These are phyloP conservation scores for Dendrocopos noguchii DNA, from an alignment of 2,113 vertebrate genomes.

Conservation along the genomic window DNA sequence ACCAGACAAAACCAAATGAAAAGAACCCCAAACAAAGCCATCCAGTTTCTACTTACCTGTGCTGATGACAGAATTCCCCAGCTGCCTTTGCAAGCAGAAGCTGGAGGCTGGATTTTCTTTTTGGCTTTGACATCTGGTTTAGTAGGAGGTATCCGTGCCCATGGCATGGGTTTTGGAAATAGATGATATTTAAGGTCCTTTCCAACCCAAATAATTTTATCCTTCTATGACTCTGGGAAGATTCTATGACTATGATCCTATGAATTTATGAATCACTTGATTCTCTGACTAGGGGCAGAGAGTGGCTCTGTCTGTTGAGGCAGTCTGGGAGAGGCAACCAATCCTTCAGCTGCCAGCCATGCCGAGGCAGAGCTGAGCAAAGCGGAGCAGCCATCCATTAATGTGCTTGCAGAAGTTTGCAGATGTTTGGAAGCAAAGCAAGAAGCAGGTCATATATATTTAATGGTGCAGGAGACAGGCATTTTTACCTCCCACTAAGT, in stretches of 20 bases:
- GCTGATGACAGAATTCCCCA: background rate
- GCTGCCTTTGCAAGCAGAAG: background rate
- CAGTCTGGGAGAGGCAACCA: background rate
- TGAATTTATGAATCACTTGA: background rate
- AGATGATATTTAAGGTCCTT: background rate
- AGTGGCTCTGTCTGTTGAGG: background rate
- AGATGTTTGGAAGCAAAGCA: background rate
- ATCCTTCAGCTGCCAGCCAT: background rate
- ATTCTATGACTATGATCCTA: too few species aligned
- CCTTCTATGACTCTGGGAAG: background rate
- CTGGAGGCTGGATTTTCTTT: background rate
- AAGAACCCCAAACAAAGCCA: too few species aligned
- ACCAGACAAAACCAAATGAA: too few species aligned
- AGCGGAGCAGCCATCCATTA: background rate
- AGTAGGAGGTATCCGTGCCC: background rate
- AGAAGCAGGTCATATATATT: background rate
- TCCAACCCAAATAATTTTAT: background rate
- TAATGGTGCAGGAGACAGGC: background rate
- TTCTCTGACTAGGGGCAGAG: background rate
- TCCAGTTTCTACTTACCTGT: background rate
- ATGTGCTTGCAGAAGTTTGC: background rate
- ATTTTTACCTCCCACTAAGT: background rate
- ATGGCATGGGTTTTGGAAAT: background rate
- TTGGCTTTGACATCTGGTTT: background rate
- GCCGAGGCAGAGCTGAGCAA: background rate